Evolutionary conservation across 2,888 invertebrate genomes (phyloP).

Genomic region (Diarsia brunnea): DNA sequence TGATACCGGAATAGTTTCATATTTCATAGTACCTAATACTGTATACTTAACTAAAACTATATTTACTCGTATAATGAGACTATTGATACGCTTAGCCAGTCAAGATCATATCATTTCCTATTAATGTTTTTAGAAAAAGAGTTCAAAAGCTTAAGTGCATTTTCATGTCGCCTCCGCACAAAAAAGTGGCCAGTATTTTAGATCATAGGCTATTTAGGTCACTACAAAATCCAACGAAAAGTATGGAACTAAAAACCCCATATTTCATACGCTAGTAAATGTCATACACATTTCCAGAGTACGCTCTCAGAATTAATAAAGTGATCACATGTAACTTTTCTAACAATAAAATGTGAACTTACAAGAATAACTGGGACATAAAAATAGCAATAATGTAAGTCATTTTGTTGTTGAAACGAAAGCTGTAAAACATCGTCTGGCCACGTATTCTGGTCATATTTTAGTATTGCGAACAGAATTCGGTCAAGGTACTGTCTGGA

Average conservation of each 20-base stretch:
- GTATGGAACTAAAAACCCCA: conserved; percentile 29
- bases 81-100: background rate
- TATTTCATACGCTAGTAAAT: conserved; percentile 53
- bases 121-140: background rate
- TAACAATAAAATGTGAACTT: conserved; percentile 52
- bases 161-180: background rate
- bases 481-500: conserved; percentile 73
- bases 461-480: conserved; percentile 66
- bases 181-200: background rate
- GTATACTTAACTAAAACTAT: background rate
- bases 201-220: conserved; percentile 5
- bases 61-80: background rate
- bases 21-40: background rate
- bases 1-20: background rate
- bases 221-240: conserved; percentile 17
- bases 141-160: background rate
- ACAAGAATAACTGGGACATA: conserved; percentile 48
- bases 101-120: background rate
- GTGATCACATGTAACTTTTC: conserved; percentile 54
- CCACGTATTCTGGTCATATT: conserved; percentile 74
- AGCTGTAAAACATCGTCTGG: conserved; percentile 64
- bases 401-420: conserved; percentile 58
- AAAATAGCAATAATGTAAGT: conserved; percentile 58
- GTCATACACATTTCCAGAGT: conserved; percentile 49
- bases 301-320: conserved; percentile 49